These are phyloP conservation scores for Neodontobutis hainanensis DNA, from an alignment of 2,113 vertebrate species.

Conservation along the genomic window DNA sequence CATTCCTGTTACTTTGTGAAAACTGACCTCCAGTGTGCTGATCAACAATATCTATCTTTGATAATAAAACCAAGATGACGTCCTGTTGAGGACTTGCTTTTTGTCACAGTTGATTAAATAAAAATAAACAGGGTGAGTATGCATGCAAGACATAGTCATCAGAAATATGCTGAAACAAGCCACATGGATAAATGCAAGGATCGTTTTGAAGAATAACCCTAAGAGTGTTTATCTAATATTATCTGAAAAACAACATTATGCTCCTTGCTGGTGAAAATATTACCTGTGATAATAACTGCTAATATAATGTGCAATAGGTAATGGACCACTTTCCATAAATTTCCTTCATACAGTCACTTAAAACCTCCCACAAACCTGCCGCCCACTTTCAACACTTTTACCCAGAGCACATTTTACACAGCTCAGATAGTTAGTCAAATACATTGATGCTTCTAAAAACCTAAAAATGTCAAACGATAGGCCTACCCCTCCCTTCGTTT, in stretches of 20 bases:
- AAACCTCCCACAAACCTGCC: conserved; percentile 56
- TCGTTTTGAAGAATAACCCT: background rate
- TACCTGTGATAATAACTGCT: conserved; percentile 34
- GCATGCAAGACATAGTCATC: no score
- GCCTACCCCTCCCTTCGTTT: conserved; percentile 8
- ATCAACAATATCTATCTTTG: no score
- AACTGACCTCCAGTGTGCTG: no score
- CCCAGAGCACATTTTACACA: conserved; percentile 24
- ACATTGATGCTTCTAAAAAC: background rate
- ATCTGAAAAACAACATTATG: background rate
- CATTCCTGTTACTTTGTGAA: no score
- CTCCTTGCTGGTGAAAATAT: conserved; percentile 23
- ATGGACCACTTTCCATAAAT: conserved; percentile 61
- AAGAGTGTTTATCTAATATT: background rate
- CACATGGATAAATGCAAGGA: background rate
- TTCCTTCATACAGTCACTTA: conserved; percentile 55
- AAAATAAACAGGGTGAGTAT: no score
- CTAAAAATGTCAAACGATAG: conserved; percentile 33
- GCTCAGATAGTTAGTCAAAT: conserved; percentile 1
- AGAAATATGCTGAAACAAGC: no score
- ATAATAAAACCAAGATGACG: no score
- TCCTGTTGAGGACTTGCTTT: no score
- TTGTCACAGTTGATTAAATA: no score
- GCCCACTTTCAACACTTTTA: conserved; percentile 45
- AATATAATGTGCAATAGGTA: conserved; percentile 46